Conservation (phyloP, 2,888 invertebrate species). For the Tuta absoluta region DNA sequence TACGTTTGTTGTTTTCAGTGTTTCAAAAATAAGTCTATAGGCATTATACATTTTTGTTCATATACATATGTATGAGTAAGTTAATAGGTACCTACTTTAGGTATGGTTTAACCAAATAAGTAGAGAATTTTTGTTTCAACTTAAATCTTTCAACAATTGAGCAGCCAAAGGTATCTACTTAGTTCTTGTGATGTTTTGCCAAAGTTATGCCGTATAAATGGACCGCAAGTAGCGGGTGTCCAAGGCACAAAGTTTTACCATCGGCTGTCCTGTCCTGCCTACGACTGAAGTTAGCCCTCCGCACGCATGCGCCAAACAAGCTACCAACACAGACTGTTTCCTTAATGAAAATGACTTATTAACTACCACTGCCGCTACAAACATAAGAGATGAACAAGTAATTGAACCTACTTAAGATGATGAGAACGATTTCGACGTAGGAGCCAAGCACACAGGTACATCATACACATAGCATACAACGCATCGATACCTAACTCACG, state of each 20-base stretch:
- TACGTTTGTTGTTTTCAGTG: too few relatives aligned
- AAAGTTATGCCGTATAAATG: background rate
- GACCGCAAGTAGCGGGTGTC: background rate
- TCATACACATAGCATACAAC: conserved; percentile 19
- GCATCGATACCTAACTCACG: conserved; percentile 37
- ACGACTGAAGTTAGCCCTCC: background rate
- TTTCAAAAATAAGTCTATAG: too few relatives aligned
- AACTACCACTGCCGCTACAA: conserved; percentile 8
- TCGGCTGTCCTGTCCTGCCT: background rate
- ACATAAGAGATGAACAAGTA: conserved; percentile 5
- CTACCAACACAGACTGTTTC: conserved; percentile 4
- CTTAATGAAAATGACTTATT: conserved; percentile 21
- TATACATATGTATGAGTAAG: too few relatives aligned
- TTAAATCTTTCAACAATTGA: background rate
- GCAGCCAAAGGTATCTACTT: background rate
- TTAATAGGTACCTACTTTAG: too few relatives aligned
- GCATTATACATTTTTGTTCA: too few relatives aligned
- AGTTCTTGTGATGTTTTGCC: background rate
- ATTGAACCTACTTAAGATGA: conserved; percentile 15
- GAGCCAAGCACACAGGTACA: background rate
- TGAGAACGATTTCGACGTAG: conserved; percentile 8
- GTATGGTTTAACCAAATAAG: too few relatives aligned
- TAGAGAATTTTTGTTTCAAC: too few relatives aligned
- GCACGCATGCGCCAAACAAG: conserved; percentile 9
- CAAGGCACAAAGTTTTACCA: background rate